phyloP scores from a whole-genome alignment of 2,888 invertebrate species.

The Eupithecia dodoneata region DNA sequence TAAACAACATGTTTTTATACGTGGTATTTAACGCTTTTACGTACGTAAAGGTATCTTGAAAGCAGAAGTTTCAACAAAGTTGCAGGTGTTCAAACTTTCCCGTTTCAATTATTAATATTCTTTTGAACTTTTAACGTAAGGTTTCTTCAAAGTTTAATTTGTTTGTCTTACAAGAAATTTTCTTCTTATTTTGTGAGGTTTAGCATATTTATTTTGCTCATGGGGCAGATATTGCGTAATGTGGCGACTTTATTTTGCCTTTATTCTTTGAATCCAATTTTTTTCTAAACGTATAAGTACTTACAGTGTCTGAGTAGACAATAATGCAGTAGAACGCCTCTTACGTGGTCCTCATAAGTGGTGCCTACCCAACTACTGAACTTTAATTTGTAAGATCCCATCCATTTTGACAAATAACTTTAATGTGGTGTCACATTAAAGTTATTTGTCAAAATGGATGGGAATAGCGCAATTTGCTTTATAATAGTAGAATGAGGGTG shows the following conservation, averaged over 20 bases:
- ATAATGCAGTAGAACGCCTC: neutral
- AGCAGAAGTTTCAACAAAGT: constrained; percentile 18
- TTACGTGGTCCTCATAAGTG: too few species aligned
- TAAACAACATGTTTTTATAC: neutral
- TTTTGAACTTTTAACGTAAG: constrained; percentile 15
- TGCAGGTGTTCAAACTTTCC: constrained; percentile 6
- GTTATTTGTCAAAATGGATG: neutral
- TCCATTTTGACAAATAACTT: too few species aligned
- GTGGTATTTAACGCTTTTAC: neutral
- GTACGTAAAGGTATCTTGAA: neutral
- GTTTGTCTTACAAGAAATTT: neutral
- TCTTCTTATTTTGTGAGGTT: neutral
- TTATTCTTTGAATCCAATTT: neutral
- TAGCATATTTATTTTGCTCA: neutral
- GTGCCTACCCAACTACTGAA: too few species aligned
- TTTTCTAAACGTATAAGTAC: neutral
- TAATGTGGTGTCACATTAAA: too few species aligned
- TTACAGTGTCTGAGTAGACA: neutral
- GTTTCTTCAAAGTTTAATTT: constrained; percentile 12
- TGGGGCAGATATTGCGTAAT: neutral
- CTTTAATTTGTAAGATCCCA: too few species aligned
- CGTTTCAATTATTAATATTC: constrained; percentile 19
- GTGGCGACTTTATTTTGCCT: neutral
- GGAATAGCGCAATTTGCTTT: neutral
- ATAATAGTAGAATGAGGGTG: neutral